Percentiles rank a stretch among this genome's conserved stretches.
Conservation (phyloP, 2,113 vertebrate genomes). For the Austrofundulus limnaeus region DNA sequence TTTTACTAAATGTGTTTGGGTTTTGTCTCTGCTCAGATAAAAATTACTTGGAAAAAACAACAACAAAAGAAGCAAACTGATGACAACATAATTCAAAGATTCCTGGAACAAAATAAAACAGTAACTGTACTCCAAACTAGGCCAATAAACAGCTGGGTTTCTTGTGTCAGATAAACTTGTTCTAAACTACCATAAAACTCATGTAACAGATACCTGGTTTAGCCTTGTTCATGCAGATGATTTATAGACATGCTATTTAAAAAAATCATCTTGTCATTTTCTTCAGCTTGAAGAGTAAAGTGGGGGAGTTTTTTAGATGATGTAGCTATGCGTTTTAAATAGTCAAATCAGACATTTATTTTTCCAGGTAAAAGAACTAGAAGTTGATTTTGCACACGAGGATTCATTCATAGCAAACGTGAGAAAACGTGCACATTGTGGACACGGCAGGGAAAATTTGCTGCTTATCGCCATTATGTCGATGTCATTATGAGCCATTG, state of each 20-base stretch:
- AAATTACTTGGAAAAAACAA: slow-evolving; percentile 44
- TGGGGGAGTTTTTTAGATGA: too few species aligned
- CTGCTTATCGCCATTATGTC: slow-evolving; percentile 25
- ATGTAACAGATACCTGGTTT: slow-evolving; percentile 31
- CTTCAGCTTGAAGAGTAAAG: not conserved
- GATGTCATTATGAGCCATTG: slow-evolving; percentile 29
- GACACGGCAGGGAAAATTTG: slow-evolving; percentile 3
- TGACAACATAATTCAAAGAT: slow-evolving; percentile 12
- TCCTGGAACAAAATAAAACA: slow-evolving; percentile 7
- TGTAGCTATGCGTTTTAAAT: too few species aligned
- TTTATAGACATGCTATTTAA: slow-evolving; percentile 12
- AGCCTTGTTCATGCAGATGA: not conserved
- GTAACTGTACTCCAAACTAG: slow-evolving; percentile 8
- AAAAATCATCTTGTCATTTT: slow-evolving; percentile 37
- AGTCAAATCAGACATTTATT: too few species aligned
- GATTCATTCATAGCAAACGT: not conserved
- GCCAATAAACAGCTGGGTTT: slow-evolving; percentile 21
- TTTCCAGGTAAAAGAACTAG: too few species aligned
- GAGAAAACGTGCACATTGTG: slow-evolving; percentile 4
- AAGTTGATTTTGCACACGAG: not conserved
- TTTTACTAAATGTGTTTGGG: slow-evolving; percentile 8
- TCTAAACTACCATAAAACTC: slow-evolving; percentile 33
- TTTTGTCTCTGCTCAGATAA: slow-evolving; percentile 23
- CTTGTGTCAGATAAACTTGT: slow-evolving; percentile 47
- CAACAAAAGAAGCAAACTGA: slow-evolving; percentile 45